These are phyloP conservation scores for Penaeus japonicus DNA, from an alignment of 1,140 invertebrate genomes.

Conservation along the genomic window DNA sequence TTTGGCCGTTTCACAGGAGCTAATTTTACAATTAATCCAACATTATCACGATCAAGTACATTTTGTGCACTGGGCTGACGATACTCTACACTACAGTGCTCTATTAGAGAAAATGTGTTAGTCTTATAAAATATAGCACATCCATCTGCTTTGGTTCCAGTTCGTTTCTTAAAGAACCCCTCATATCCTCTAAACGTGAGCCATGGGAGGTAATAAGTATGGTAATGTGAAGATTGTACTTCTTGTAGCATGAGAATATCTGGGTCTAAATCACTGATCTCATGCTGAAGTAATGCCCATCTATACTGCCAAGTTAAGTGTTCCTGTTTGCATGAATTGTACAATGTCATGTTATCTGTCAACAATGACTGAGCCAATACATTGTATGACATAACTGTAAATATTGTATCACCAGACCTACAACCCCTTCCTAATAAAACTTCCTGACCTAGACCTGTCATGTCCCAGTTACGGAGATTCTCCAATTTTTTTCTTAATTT, in stretches of 20 bases:
- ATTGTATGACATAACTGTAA: slow-evolving; percentile 80
- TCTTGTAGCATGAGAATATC: slow-evolving; percentile 88
- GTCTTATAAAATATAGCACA: slow-evolving; percentile 84
- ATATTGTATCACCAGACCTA: slow-evolving; percentile 59
- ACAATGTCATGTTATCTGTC: slow-evolving; percentile 78
- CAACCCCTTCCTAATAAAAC: background rate
- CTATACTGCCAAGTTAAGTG: slow-evolving; percentile 77
- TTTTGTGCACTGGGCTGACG: slow-evolving; percentile 63
- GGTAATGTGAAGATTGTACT: slow-evolving; percentile 80
- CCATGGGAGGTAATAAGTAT: slow-evolving; percentile 69
- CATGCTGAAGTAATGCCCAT: slow-evolving; percentile 73
- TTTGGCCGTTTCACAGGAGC: slow-evolving; percentile 52
- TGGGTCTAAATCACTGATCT: slow-evolving; percentile 75
- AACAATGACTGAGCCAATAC: slow-evolving; percentile 85
- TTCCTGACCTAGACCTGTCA: slow-evolving; percentile 28
- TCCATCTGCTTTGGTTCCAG: slow-evolving; percentile 77
- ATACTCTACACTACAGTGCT: slow-evolving; percentile 73
- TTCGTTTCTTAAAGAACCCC: slow-evolving; percentile 78
- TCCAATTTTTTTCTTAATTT: slow-evolving; percentile 14
- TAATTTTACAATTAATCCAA: slow-evolving; percentile 83
- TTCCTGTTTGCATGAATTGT: slow-evolving; percentile 70
- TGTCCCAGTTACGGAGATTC: slow-evolving; percentile 31
- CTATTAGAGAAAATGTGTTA: slow-evolving; percentile 71
- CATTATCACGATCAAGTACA: slow-evolving; percentile 84
- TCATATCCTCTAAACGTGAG: slow-evolving; percentile 68